These are phyloP conservation scores for Chlamydotis undulata DNA, from an alignment of 2,113 vertebrate genomes.

Conservation along the genomic window DNA sequence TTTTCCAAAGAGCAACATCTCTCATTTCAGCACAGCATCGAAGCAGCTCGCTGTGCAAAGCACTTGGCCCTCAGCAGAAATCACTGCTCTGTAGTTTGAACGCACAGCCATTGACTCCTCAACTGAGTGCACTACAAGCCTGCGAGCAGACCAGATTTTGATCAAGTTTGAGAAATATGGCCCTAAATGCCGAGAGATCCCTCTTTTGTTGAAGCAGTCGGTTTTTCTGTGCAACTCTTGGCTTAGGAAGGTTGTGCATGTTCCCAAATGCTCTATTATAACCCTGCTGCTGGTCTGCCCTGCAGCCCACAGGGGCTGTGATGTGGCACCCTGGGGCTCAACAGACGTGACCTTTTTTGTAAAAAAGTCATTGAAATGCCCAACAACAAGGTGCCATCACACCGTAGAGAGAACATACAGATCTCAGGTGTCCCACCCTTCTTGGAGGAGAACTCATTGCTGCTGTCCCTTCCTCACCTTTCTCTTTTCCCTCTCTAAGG, in stretches of 20 bases:
- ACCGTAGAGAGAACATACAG: neutral
- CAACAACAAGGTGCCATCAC: rapidly evolving
- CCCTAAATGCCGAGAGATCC: rapidly evolving
- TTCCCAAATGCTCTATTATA: neutral
- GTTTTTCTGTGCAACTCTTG: neutral
- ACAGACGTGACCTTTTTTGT: neutral
- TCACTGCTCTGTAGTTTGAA: neutral
- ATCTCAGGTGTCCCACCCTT: neutral
- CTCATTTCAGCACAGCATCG: neutral
- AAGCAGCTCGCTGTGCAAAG: neutral
- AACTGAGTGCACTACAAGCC: neutral
- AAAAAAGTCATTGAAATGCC: neutral
- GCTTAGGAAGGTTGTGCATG: neutral
- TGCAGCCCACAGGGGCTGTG: rapidly evolving
- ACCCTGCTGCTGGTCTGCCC: neutral
- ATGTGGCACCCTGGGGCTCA: neutral
- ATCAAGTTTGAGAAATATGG: neutral
- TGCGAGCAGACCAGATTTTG: neutral
- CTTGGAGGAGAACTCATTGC: neutral
- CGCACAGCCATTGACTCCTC: neutral
- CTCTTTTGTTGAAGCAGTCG: neutral
- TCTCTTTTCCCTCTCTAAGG: neutral
- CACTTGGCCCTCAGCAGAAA: neutral
- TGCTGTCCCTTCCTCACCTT: neutral
- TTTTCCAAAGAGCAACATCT: neutral